Evolutionary conservation across 2,888 invertebrate genomes (phyloP).

Genomic region (Drosophila ochracea): DNA sequence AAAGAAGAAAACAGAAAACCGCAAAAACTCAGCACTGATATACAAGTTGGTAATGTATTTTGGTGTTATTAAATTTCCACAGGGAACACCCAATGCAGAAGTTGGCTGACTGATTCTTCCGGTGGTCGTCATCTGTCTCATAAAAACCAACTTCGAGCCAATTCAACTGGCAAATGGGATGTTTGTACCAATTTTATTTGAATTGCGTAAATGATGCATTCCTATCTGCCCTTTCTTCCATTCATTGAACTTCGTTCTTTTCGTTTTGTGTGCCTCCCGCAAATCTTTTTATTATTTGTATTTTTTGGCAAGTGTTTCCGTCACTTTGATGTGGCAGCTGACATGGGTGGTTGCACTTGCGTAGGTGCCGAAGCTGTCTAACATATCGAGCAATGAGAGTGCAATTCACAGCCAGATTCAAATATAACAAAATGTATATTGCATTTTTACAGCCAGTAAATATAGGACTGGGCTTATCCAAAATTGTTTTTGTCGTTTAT

Average conservation of each 20-base stretch:
- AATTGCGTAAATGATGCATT: slow-evolving; percentile 51
- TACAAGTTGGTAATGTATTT: slow-evolving; percentile 21
- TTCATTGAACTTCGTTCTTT: slow-evolving; percentile 2
- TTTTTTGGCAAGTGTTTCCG: slow-evolving; percentile 34
- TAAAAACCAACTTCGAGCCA: slow-evolving; percentile 15
- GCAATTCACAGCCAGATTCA: slow-evolving; percentile 2
- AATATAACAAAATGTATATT: slow-evolving; percentile 16
- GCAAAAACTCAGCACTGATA: slow-evolving; percentile 21
- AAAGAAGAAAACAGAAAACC: slow-evolving; percentile 2
- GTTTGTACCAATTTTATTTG: slow-evolving; percentile 64
- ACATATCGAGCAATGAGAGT: background rate
- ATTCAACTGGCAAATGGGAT: slow-evolving; percentile 46
- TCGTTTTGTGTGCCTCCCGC: background rate
- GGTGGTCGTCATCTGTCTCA: slow-evolving; percentile 32
- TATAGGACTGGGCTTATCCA: background rate
- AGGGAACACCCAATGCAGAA: slow-evolving; percentile 5
- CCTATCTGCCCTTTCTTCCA: slow-evolving; percentile 1
- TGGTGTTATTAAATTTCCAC: slow-evolving; percentile 31
- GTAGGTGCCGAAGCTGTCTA: slow-evolving; percentile 12
- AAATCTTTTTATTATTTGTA: background rate
- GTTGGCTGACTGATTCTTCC: slow-evolving; percentile 30
- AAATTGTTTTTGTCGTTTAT: background rate
- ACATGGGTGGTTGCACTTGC: slow-evolving; percentile 2
- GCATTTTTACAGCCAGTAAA: slow-evolving; percentile 12
- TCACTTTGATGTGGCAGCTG: slow-evolving; percentile 52